These are phyloP conservation scores for Tachyglossus aculeatus DNA, from an alignment of 2,797 vertebrate species.

Conservation along the genomic window DNA sequence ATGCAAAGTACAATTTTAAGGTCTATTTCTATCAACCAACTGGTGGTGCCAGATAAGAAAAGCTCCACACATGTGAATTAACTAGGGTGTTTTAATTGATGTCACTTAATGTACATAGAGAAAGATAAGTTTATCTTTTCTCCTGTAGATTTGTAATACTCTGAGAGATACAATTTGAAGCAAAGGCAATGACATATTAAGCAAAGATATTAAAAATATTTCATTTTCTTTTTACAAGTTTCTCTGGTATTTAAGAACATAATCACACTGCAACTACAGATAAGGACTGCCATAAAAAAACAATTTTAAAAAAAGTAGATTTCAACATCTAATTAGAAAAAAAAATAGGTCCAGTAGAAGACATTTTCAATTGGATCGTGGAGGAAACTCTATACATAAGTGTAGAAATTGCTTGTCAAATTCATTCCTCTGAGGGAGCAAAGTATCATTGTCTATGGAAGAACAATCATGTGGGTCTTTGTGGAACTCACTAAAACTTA, in stretches of 20 bases:
- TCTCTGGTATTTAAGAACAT: slow-evolving; percentile 3
- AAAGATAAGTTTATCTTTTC: background rate
- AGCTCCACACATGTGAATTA: background rate
- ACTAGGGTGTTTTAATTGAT: slow-evolving; percentile 6
- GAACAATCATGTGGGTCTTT: no score
- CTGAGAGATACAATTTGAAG: background rate
- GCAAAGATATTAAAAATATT: background rate
- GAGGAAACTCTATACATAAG: no score
- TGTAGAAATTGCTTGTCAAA: no score
- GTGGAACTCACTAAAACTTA: no score
- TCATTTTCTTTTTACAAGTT: background rate
- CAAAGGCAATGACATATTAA: background rate
- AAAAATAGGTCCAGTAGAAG: slow-evolving; percentile 9
- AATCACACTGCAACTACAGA: background rate
- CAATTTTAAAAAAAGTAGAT: slow-evolving; percentile 3
- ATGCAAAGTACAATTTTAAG: background rate
- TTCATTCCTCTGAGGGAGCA: no score
- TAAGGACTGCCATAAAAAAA: background rate
- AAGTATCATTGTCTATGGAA: no score
- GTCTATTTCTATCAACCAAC: background rate
- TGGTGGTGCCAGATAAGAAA: background rate
- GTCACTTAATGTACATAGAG: background rate
- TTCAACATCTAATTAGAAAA: background rate
- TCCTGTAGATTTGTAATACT: background rate
- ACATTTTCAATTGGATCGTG: background rate